phyloP scores from a whole-genome alignment of 2,113 vertebrate genomes.

The Salvelinus alpinus region DNA sequence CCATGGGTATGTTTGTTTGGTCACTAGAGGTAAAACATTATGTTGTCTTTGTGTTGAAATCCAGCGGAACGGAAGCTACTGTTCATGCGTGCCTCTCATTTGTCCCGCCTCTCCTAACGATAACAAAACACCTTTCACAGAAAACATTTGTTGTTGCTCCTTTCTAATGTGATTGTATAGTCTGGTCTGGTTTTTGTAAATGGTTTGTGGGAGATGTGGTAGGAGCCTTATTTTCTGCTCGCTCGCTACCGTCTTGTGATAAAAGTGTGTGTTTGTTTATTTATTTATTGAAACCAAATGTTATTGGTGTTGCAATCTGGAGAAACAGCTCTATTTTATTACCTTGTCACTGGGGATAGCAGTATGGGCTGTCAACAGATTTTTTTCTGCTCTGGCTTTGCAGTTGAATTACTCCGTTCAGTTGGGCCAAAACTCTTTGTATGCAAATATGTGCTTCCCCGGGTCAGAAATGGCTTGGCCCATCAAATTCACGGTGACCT shows the following conservation, averaged over 20 bases:
- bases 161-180: slow-evolving; percentile 3
- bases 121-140: slow-evolving; percentile 33
- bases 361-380: too few relatives aligned
- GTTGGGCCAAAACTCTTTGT: too few relatives aligned
- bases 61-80: not conserved
- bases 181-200: not conserved
- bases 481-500: too few relatives aligned
- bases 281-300: too few relatives aligned
- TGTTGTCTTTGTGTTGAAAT: not conserved
- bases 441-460: too few relatives aligned
- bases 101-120: slow-evolving; percentile 30
- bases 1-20: not conserved
- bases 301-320: too few relatives aligned
- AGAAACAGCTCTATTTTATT: too few relatives aligned
- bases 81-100: slow-evolving; percentile 24
- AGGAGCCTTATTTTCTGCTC: too few relatives aligned
- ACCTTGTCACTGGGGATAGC: too few relatives aligned
- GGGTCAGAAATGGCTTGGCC: too few relatives aligned
- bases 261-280: not conserved
- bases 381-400: too few relatives aligned
- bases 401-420: too few relatives aligned
- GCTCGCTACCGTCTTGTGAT: slow-evolving; percentile 11
- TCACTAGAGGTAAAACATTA: not conserved
- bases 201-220: not conserved
- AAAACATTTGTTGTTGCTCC: not conserved